A percentile compares a stretch with the other conserved stretches of the same genome.
These are phyloP conservation scores for Drosophila maculinotata DNA, from an alignment of 2,888 invertebrate species.

Conservation along the genomic window DNA sequence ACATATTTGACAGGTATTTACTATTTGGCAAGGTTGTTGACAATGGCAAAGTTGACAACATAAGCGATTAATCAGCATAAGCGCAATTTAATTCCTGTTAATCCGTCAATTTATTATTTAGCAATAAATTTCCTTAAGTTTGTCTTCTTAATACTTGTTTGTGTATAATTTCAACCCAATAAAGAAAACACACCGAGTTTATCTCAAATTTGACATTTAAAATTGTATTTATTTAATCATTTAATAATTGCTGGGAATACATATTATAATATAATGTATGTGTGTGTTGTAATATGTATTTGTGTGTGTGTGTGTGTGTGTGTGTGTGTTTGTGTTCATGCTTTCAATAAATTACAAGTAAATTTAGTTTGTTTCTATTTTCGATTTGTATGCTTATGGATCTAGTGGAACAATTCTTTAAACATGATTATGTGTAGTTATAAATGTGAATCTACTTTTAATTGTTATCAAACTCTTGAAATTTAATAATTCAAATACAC, in stretches of 20 bases:
- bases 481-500: constrained; percentile 12
- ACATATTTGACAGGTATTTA: background rate
- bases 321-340: constrained; percentile 52
- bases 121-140: background rate
- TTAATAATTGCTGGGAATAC: constrained; percentile 81
- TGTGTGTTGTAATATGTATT: constrained; percentile 42
- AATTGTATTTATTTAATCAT: constrained; percentile 82
- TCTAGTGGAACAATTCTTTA: constrained; percentile 76
- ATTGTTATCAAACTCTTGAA: constrained; percentile 24
- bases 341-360: constrained; percentile 77
- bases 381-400: constrained; percentile 55
- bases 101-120: background rate
- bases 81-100: background rate
- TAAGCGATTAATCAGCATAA: background rate
- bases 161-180: too few relatives aligned
- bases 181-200: constrained; percentile 25
- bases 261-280: constrained; percentile 61
- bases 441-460: constrained; percentile 39
- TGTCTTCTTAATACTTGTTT: too few relatives aligned
- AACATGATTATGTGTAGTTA: constrained; percentile 53
- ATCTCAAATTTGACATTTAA: constrained; percentile 76
- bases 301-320: constrained; percentile 44
- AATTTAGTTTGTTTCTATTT: constrained; percentile 63
- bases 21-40: background rate
- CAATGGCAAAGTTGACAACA: background rate